Base-by-base conservation (phyloP, 2,113 vertebrate species). In the Perccottus glenii region DNA sequence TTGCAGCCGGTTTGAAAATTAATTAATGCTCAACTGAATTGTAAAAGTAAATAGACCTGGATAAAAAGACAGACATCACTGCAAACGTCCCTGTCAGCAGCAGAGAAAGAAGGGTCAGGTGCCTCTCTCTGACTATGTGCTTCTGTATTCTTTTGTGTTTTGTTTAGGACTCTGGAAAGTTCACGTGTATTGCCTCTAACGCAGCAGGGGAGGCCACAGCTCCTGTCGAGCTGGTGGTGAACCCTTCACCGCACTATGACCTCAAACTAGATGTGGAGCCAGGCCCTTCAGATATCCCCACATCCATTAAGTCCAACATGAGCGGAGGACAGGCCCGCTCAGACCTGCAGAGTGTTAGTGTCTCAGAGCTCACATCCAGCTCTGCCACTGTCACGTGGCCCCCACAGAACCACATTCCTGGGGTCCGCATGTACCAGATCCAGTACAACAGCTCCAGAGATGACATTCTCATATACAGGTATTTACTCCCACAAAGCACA, bases 401-500 rank as follows among this genome's bases (percentile, higher is more conserved):
- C 0, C 86, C 92, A 0, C 93, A 94, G 82, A 91, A 90, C 78
- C 92, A 94, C 85, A 93, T 94, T 27, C 93, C 94, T 0, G 93
- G 93, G 2, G 92, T 94, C 15, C 91, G 94, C 50, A 94, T 94
- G 92, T 94, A 94, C 85, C 94, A 94, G 92, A 89, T 94, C 78
- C 94, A 94, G 76, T 94, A 94, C 88, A 94, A 94, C 91, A 94
- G 94, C 86, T 93, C 93, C 36, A 85, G 89, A 0, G 94, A 94
- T 10, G 92, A 94, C 9, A 91, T 93, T 11, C 92, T 94, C 55
- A 93, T 94, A 40, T 94, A 94, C 89, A 93, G 94, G 94, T 93
- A 40, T 75, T 88, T 36, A 8, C 12, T 19, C 16, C 19, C 9
- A 5, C 38, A 40, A 5, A 6, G 38, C 38, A 40, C 38, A 40